These are phyloP conservation scores for Ophthalmolycus amberensis DNA, from an alignment of 2,113 vertebrate species.

Conservation along the genomic window DNA sequence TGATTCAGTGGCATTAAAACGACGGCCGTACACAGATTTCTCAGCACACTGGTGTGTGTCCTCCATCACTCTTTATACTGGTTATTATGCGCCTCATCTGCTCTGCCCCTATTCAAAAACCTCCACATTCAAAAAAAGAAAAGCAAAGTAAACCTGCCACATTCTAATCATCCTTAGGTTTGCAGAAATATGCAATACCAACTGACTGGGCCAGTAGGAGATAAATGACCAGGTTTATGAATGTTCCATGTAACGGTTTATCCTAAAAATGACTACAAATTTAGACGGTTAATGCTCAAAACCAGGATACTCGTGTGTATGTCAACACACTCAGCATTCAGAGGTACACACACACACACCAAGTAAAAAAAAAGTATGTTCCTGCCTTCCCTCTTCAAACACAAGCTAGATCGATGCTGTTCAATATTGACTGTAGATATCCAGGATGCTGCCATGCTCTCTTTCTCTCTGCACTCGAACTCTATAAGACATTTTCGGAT, in stretches of 20 bases:
- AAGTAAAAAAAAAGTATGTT: not conserved
- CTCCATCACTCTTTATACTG: too few species aligned
- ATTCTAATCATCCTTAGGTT: too few species aligned
- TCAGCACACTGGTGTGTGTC: not conserved
- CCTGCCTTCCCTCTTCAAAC: constrained; percentile 24
- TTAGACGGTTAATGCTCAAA: not conserved
- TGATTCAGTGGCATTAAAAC: too few species aligned
- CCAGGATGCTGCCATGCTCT: constrained; percentile 21
- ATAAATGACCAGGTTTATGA: not conserved
- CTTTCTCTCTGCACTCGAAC: not conserved
- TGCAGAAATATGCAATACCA: too few species aligned
- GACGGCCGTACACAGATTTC: not conserved
- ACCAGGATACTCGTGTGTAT: not conserved
- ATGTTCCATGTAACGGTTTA: too few species aligned
- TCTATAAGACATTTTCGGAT: not conserved
- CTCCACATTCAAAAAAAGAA: too few species aligned
- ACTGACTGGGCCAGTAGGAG: not conserved
- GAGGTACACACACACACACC: not conserved
- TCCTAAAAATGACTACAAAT: not conserved
- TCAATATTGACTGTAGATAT: constrained; percentile 50
- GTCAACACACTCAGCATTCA: not conserved
- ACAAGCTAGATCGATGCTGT: constrained; percentile 31
- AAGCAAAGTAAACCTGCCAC: too few species aligned
- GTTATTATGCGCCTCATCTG: too few species aligned
- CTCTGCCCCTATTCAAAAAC: too few species aligned